Conservation (phyloP, 2,797 vertebrate genomes). For the Peromyscus attwateri region DNA sequence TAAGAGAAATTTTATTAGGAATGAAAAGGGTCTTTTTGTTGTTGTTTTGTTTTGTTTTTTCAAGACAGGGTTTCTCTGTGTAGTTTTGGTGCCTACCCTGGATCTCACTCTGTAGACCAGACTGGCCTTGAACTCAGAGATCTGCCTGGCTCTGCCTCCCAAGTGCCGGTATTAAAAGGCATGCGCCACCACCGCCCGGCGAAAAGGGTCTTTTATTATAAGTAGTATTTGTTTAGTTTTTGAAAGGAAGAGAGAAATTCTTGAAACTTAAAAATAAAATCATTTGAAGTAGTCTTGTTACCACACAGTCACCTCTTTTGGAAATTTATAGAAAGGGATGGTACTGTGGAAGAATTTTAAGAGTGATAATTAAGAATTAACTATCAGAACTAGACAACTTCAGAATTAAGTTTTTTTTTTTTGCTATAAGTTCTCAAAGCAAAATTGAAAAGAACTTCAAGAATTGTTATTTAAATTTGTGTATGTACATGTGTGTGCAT, state of each 20-base stretch:
- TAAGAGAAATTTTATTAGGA: not conserved
- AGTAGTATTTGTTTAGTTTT: not conserved
- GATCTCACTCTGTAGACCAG: too few species aligned
- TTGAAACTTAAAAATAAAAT: not conserved
- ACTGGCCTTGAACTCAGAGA: too few species aligned
- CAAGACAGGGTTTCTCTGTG: too few species aligned
- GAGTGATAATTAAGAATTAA: slow-evolving; percentile 30
- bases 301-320: not conserved
- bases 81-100: too few species aligned
- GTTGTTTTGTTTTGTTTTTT: not conserved
- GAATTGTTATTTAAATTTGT: not conserved
- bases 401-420: slow-evolving; percentile 2
- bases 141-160: too few species aligned
- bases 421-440: slow-evolving; percentile 31
- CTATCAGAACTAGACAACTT: slow-evolving; percentile 47
- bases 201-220: not conserved
- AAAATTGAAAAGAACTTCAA: slow-evolving; percentile 48
- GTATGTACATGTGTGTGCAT: not conserved
- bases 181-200: too few species aligned
- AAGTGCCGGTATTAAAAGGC: too few species aligned
- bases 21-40: not conserved
- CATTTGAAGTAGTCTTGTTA: slow-evolving; percentile 2
- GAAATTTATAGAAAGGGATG: slow-evolving; percentile 15
- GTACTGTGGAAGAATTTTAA: not conserved
- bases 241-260: not conserved